A percentile compares a stretch with the other conserved stretches of the same genome.
phyloP scores from a whole-genome alignment of 2,113 vertebrate species.

The Gallinago jamesoni region DNA sequence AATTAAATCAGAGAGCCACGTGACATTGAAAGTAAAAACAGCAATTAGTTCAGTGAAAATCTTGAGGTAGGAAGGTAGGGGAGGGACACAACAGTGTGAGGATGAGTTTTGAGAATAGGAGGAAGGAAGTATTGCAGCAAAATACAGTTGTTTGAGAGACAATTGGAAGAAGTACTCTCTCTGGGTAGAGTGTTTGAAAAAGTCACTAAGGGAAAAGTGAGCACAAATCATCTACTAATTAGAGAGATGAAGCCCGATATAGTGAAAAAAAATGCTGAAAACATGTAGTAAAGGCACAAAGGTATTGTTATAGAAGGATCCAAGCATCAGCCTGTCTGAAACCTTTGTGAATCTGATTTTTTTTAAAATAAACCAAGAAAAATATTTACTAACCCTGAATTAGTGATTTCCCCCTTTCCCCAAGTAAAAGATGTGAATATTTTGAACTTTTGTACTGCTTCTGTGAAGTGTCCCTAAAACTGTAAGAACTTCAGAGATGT shows the following conservation, averaged over 20 bases:
- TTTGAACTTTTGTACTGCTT: background rate
- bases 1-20: background rate
- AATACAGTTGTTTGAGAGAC: background rate
- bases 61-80: background rate
- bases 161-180: background rate
- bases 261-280: background rate
- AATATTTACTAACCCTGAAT: background rate
- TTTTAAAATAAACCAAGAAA: background rate
- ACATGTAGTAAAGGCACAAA: background rate
- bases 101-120: background rate
- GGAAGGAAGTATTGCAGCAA: background rate
- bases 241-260: background rate
- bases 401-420: background rate
- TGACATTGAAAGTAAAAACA: constrained; percentile 4
- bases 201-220: background rate
- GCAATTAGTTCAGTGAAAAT: background rate
- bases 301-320: background rate
- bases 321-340: background rate
- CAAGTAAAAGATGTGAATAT: background rate
- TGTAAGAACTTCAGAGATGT: background rate
- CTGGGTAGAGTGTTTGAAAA: background rate
- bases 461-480: background rate
- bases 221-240: background rate
- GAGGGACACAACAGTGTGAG: background rate
- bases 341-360: background rate